Conservation (phyloP, 2,113 vertebrate genomes). For the Gorsachius goisagi region DNA sequence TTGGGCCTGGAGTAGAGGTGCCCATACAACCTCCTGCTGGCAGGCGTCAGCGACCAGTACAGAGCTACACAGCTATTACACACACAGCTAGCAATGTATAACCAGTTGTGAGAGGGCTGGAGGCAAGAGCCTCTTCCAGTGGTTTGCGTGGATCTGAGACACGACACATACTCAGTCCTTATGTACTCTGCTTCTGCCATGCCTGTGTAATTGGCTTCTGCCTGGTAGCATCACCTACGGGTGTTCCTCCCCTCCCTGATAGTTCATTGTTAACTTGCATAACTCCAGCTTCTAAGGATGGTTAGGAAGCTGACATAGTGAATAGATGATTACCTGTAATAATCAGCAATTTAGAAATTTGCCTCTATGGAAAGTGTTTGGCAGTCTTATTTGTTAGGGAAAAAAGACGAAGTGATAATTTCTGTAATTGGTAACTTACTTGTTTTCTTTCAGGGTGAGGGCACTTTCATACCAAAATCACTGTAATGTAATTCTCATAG, state of each 20-base stretch:
- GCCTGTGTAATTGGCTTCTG: background rate
- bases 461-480: background rate
- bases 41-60: background rate
- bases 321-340: constrained; percentile 56
- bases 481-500: background rate
- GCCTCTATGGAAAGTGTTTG: background rate
- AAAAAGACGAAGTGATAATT: background rate
- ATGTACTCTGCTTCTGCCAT: background rate
- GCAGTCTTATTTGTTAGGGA: background rate
- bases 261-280: constrained; percentile 10
- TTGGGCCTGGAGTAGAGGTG: background rate
- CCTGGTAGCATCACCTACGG: background rate
- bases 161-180: fast-evolving
- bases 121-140: background rate
- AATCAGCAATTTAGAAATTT: constrained; percentile 60
- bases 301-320: background rate
- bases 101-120: background rate
- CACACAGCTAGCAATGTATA: background rate
- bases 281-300: background rate
- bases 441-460: background rate
- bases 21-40: background rate
- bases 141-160: background rate
- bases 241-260: background rate
- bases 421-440: background rate
- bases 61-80: background rate